phyloP scores from a whole-genome alignment of 2,888 invertebrate species.

The Diaprepes abbreviatus region DNA sequence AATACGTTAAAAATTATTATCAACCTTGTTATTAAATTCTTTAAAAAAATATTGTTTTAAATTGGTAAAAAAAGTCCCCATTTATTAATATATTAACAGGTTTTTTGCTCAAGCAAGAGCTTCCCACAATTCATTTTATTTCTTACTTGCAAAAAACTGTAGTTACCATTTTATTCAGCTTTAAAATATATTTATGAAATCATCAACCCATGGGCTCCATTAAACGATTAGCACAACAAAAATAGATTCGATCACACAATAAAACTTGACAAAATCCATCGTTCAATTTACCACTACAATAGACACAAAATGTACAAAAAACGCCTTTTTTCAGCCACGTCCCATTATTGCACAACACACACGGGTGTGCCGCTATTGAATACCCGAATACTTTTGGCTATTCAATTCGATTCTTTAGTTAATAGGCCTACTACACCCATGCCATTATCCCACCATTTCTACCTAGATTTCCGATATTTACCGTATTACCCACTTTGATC shows the following conservation, averaged over 20 bases:
- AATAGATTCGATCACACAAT: neutral
- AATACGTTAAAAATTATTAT: no score
- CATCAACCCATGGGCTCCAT: neutral
- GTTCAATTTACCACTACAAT: slow-evolving; percentile 24
- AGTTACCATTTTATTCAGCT: no score
- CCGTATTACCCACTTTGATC: slow-evolving; percentile 26
- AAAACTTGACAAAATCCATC: slow-evolving; percentile 27
- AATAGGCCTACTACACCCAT: slow-evolving; percentile 43
- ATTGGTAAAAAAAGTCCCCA: no score
- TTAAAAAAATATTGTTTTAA: no score
- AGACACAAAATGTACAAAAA: slow-evolving; percentile 33
- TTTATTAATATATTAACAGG: no score
- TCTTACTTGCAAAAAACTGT: no score
- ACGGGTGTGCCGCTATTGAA: slow-evolving; percentile 38
- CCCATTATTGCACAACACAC: slow-evolving; percentile 35
- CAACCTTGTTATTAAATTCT: no score
- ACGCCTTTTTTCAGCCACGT: slow-evolving; percentile 34
- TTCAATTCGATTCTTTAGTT: slow-evolving; percentile 22
- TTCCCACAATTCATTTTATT: no score
- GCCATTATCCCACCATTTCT: slow-evolving; percentile 32
- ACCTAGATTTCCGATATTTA: slow-evolving; percentile 41
- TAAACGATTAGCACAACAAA: neutral
- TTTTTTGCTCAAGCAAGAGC: no score
- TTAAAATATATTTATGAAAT: no score
- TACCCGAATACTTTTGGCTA: slow-evolving; percentile 17